phyloP scores from a whole-genome alignment of 2,113 vertebrate species.

The Pterocles gutturalis region DNA sequence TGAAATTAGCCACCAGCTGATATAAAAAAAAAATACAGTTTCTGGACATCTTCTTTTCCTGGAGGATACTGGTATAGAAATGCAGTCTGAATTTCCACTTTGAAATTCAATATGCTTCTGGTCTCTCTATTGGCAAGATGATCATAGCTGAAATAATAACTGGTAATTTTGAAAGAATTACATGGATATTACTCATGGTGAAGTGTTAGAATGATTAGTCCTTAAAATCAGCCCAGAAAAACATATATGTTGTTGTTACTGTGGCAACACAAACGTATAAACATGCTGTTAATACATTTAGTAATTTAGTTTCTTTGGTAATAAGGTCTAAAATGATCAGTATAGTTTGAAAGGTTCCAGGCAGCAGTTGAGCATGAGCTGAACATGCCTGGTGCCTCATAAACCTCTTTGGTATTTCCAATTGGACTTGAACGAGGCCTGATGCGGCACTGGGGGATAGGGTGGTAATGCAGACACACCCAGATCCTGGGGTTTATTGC shows the following conservation, averaged over 20 bases:
- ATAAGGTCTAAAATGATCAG: not conserved
- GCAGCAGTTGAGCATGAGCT: not conserved
- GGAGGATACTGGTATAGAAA: not conserved
- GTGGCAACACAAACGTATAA: conserved; percentile 22
- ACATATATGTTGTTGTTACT: conserved; percentile 22
- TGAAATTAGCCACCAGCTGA: not conserved
- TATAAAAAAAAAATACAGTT: not conserved
- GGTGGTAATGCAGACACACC: not conserved
- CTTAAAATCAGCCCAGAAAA: not conserved
- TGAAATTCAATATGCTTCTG: conserved; percentile 14
- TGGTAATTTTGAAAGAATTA: conserved; percentile 36
- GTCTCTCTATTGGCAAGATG: conserved; percentile 6
- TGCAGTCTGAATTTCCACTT: conserved; percentile 19
- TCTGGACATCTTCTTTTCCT: not conserved
- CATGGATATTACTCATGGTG: conserved; percentile 8
- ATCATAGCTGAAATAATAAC: conserved; percentile 21
- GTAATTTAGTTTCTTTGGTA: conserved; percentile 6
- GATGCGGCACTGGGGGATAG: not conserved
- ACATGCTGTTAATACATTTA: not conserved
- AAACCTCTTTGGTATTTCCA: conserved; percentile 7
- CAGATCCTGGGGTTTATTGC: not conserved
- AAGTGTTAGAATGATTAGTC: conserved; percentile 2
- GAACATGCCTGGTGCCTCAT: not conserved
- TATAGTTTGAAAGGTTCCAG: not conserved
- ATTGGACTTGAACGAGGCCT: not conserved